Percentiles rank a stretch among this genome's conserved stretches.
These are phyloP conservation scores for Empidonax traillii DNA, from an alignment of 2,113 vertebrate species.

Conservation along the genomic window DNA sequence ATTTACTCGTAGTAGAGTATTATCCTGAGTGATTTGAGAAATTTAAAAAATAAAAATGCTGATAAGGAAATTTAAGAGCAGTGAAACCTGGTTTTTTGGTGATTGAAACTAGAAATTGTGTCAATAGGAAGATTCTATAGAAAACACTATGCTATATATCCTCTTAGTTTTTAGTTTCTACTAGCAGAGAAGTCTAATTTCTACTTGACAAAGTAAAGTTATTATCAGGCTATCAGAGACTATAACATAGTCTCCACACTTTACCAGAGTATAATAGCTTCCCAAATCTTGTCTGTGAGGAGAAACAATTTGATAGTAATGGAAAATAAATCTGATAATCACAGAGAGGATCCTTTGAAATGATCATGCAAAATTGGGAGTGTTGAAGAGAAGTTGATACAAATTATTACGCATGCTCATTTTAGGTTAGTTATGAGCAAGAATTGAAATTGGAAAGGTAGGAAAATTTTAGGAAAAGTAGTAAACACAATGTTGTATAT, in stretches of 20 bases:
- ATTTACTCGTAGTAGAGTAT: not conserved
- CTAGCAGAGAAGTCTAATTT: not conserved
- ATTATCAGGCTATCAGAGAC: not conserved
- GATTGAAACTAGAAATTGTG: not conserved
- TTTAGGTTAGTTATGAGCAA: not conserved
- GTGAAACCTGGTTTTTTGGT: not conserved
- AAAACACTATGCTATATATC: not conserved
- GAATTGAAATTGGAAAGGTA: not conserved
- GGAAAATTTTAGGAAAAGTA: not conserved
- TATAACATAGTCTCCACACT: not conserved
- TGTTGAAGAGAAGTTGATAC: not conserved
- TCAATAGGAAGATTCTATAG: rapidly evolving
- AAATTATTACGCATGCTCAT: not conserved
- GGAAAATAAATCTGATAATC: not conserved
- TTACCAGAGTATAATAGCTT: not conserved
- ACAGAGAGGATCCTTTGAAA: not conserved
- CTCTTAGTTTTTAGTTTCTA: not conserved
- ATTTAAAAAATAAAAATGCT: not conserved
- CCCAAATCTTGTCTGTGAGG: not conserved
- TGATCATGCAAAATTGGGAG: not conserved
- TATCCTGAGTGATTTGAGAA: not conserved
- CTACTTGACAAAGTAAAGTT: not conserved
- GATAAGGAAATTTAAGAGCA: not conserved
- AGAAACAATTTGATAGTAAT: not conserved
- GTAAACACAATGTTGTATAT: not conserved